Conservation (phyloP, 2,888 invertebrate genomes). For the Stenotaenia linearis region DNA sequence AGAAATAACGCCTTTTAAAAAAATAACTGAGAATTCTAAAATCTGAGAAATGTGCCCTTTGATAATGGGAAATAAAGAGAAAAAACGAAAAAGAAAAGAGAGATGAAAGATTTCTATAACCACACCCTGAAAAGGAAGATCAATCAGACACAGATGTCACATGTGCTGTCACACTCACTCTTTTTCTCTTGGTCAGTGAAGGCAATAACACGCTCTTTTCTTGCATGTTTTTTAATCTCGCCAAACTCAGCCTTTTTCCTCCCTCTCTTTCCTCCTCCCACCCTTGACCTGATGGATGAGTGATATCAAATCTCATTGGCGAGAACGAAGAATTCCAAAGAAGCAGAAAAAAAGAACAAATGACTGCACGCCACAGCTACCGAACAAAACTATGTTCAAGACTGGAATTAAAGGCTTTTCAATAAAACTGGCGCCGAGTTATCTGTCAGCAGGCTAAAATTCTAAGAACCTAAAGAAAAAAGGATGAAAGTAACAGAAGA, state of each 20-base stretch:
- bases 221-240: constrained; percentile 24
- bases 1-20: no score
- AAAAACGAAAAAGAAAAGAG: background rate
- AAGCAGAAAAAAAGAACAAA: constrained; percentile 1
- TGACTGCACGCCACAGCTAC: constrained; percentile 9
- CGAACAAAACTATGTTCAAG: background rate
- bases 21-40: background rate
- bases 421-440: constrained; percentile 19
- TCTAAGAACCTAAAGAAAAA: background rate
- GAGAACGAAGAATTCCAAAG: constrained; percentile 23
- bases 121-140: constrained; percentile 26
- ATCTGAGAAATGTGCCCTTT: background rate
- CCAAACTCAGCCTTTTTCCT: background rate
- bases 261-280: background rate
- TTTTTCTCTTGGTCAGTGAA: background rate
- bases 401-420: background rate
- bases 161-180: constrained; percentile 7
- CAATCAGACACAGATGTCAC: constrained; percentile 26
- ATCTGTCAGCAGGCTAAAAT: constrained; percentile 24
- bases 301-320: constrained; percentile 19
- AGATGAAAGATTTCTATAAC: constrained; percentile 23
- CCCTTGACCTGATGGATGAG: constrained; percentile 18
- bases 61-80: background rate
- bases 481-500: background rate
- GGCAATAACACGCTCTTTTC: constrained; percentile 20